Conservation (phyloP, 37 sponge, comb jelly and placozoan genomes). For the Aphrocallistes beatrix region DNA sequence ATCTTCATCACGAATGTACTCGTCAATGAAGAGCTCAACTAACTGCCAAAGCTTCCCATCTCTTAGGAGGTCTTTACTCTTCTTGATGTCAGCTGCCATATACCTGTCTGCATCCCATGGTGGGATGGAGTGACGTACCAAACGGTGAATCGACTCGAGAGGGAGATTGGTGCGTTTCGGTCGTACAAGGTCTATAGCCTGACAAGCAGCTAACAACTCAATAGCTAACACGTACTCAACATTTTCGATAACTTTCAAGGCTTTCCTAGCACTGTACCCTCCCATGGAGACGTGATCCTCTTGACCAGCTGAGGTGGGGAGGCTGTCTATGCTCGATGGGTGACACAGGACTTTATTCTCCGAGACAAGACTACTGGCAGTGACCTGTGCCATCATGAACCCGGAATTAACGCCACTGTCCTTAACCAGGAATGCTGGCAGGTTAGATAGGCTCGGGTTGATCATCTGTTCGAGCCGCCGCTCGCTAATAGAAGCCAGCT, state of each 20-base stretch:
- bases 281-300: slow-evolving; percentile 99
- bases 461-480: slow-evolving; percentile 69
- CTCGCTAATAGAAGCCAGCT: slow-evolving; percentile 88
- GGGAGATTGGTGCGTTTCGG: slow-evolving; percentile 80
- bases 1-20: no score
- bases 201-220: slow-evolving; percentile 92
- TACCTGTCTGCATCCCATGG: slow-evolving; percentile 54
- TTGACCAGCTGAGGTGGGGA: slow-evolving; percentile 84
- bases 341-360: slow-evolving; percentile 95
- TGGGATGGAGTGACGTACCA: slow-evolving; percentile 50
- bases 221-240: slow-evolving; percentile 87
- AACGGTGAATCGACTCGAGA: slow-evolving; percentile 65
- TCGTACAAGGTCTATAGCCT: slow-evolving; percentile 79
- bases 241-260: slow-evolving; percentile 78
- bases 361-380: slow-evolving; percentile 84
- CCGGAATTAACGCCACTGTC: slow-evolving; percentile 84
- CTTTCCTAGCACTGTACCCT: slow-evolving; percentile 89
- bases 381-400: slow-evolving; percentile 89
- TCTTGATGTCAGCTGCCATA: slow-evolving; percentile 68
- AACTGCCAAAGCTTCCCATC: slow-evolving; percentile 63
- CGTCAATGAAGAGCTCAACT: slow-evolving; percentile 31
- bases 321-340: slow-evolving; percentile 95
- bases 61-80: slow-evolving; percentile 35
- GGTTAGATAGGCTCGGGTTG: slow-evolving; percentile 56
- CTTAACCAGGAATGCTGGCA: slow-evolving; percentile 84